These are phyloP conservation scores for Silurus lanzhouensis DNA, from an alignment of 2,797 vertebrate species.

Conservation along the genomic window DNA sequence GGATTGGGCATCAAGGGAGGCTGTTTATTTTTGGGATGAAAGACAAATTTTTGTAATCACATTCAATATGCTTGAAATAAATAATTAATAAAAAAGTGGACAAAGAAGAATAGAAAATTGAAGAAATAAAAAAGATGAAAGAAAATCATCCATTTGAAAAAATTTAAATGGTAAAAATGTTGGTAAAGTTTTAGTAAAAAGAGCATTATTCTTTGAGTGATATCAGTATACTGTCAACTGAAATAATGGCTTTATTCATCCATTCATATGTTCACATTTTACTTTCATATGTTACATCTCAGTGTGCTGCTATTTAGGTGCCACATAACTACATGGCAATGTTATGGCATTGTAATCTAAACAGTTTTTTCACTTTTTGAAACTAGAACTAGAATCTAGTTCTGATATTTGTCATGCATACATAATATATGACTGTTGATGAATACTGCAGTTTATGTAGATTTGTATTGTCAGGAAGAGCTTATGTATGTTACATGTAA, in stretches of 20 bases:
- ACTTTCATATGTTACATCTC: background rate
- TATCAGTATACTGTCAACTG: background rate
- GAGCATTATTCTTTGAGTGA: background rate
- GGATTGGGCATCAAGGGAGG: background rate
- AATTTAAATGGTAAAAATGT: background rate
- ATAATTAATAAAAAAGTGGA: background rate
- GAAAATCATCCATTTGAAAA: background rate
- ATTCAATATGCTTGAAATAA: background rate
- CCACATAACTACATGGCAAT: constrained; percentile 1
- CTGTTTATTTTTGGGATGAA: background rate
- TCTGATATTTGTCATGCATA: background rate
- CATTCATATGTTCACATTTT: background rate
- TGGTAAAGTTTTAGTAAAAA: background rate
- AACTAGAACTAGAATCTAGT: background rate
- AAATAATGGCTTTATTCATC: background rate
- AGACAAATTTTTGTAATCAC: background rate
- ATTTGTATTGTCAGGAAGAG: background rate
- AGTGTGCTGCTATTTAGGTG: background rate
- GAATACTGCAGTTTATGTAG: background rate
- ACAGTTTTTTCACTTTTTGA: background rate
- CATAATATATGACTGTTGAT: background rate
- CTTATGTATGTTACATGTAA: background rate
- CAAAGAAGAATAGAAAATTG: too few relatives aligned
- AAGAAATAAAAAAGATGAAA: background rate
- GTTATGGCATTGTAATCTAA: background rate